Evolutionary conservation across 2,113 vertebrate species (phyloP), one percentile per base, ranked within the genome.

Genomic region (Eleginops maclovinus): DNA sequence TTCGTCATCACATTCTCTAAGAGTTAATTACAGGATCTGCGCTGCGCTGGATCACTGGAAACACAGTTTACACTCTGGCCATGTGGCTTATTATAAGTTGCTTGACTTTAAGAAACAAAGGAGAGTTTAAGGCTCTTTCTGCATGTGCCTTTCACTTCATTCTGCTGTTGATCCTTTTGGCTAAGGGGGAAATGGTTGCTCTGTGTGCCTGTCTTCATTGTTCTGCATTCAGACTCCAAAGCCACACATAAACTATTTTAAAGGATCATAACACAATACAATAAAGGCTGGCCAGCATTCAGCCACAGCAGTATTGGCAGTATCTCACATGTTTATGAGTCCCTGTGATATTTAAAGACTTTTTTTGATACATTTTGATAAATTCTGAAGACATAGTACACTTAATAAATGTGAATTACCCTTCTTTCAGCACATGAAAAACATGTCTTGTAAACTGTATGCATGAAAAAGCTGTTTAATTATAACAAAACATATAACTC

Each of bases 1-100:
- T 91, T 90, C 82, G 53, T 89, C 90, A 87, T 86, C 78, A 74
- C 81, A 75, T 89, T 90, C 83, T 82, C 59, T 4, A 40, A 75
- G 60, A 83, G 82, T 85, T 90, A 90, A 90, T 92, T 87, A 91
- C 65, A 53, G 82, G 62, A 83, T 71, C 47, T 74, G 13, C 3
- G 71, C 87, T 82, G 83, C 6, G 76, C 75, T 55, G 66, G 40
- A 80, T 83, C 75, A 43, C 75, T 84, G 70, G 72, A 72, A 84
- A 74, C 66, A 15, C 73, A 40, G 46, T 83, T 78, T 66, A 53
- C 60, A 80, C 74, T 85, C 14, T 53, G 69, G 24, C 76, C 67
- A 60, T 56, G 72, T 77, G 78, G 68, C 63, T 82, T 47, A 43
- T 31, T 73, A 75, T 76, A 55, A 68, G 60, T 82, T 72, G 71